These are phyloP conservation scores for Colaptes auratus DNA, from an alignment of 2,113 vertebrate species.

Conservation along the genomic window DNA sequence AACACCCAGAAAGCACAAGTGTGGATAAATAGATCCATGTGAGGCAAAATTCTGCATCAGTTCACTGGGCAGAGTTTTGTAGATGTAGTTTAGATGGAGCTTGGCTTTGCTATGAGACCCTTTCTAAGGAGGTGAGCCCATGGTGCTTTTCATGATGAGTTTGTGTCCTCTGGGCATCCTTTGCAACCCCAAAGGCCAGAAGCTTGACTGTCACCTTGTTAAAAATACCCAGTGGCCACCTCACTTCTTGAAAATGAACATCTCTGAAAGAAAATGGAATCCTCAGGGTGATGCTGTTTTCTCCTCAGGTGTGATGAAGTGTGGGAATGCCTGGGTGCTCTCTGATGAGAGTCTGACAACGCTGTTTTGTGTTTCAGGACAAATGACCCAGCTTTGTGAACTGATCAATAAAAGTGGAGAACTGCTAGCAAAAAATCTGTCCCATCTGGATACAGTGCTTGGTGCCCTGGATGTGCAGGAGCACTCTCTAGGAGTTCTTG, in stretches of 20 bases:
- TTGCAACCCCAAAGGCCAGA: not conserved
- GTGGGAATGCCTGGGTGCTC: not conserved
- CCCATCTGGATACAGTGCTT: slow-evolving; percentile 97
- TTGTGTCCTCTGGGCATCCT: not conserved
- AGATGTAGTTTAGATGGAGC: not conserved
- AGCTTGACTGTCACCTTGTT: not conserved
- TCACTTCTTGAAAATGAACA: not conserved
- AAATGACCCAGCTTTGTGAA: slow-evolving; percentile 99
- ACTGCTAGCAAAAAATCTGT: slow-evolving; percentile 96
- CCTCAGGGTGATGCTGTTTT: not conserved
- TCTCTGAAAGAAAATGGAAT: not conserved
- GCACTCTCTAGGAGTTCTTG: slow-evolving; percentile 94
- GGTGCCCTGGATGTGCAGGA: slow-evolving; percentile 98
- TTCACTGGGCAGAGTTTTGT: not conserved
- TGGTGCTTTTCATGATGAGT: not conserved
- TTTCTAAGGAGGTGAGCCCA: not conserved
- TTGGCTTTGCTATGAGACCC: rapidly evolving
- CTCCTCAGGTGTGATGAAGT: not conserved
- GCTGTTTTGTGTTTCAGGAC: slow-evolving; percentile 81
- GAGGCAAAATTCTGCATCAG: not conserved
- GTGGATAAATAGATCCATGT: not conserved
- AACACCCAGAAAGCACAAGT: not conserved
- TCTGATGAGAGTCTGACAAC: not conserved
- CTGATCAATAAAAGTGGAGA: slow-evolving; percentile 99
- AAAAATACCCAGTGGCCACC: not conserved